These are phyloP conservation scores for Mylabris sibirica DNA, from an alignment of 2,888 invertebrate genomes.

Conservation along the genomic window DNA sequence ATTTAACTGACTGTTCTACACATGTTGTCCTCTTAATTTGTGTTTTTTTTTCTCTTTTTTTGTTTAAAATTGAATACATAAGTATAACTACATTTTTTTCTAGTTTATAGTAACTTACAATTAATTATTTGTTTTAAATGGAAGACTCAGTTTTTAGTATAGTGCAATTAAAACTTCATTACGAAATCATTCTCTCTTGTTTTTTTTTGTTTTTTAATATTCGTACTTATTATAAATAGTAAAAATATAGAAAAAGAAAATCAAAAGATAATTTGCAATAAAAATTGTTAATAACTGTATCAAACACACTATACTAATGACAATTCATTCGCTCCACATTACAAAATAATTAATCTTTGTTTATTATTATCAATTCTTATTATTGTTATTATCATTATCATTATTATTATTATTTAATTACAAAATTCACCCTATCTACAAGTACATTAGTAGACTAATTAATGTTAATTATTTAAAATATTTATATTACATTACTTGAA, in stretches of 20 bases:
- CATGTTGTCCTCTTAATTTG: constrained; percentile 37
- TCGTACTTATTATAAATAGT: constrained; percentile 30
- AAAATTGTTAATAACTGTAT: constrained; percentile 45
- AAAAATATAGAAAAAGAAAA: constrained; percentile 7
- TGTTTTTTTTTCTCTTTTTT: constrained; percentile 19
- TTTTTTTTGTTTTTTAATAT: constrained; percentile 32
- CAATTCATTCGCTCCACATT: constrained; percentile 41
- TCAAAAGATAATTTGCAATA: neutral
- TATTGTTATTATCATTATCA: constrained; percentile 30
- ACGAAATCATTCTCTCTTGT: constrained; percentile 35
- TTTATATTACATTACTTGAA: constrained; percentile 31
- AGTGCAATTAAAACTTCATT: constrained; percentile 45
- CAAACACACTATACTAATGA: constrained; percentile 53
- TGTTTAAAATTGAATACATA: constrained; percentile 54
- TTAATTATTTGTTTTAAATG: constrained; percentile 64
- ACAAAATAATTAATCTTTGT: constrained; percentile 39
- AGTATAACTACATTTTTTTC: constrained; percentile 41
- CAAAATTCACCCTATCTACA: constrained; percentile 35
- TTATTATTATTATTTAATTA: constrained; percentile 32
- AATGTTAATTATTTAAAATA: constrained; percentile 32
- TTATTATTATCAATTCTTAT: constrained; percentile 39
- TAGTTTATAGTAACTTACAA: constrained; percentile 57
- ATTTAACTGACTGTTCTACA: constrained; percentile 52
- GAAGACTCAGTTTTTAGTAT: constrained; percentile 62
- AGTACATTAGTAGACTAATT: constrained; percentile 38